phyloP scores from a whole-genome alignment of 2,113 vertebrate genomes.

The Zootoca vivipara region DNA sequence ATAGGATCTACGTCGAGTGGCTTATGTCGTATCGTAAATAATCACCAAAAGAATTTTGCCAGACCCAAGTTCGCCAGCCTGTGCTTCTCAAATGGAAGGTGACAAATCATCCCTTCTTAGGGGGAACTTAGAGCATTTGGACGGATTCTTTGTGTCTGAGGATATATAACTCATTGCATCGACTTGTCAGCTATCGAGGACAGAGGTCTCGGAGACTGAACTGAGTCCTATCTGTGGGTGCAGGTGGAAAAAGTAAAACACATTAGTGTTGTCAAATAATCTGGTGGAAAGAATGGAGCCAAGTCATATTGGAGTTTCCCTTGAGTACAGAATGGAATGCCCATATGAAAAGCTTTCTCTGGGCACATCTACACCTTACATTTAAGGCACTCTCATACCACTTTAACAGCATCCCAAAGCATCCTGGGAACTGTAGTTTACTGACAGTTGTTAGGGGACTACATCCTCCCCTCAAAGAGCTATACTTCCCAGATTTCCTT shows the following conservation, averaged over 20 bases:
- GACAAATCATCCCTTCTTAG: not conserved
- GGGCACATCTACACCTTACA: too few species aligned
- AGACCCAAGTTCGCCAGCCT: not conserved
- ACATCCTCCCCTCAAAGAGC: too few species aligned
- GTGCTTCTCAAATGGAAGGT: not conserved
- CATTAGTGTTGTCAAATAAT: not conserved
- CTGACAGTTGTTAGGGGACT: too few species aligned
- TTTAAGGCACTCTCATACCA: too few species aligned
- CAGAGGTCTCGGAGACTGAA: not conserved
- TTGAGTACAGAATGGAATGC: not conserved
- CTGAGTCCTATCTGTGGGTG: not conserved
- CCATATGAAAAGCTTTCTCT: not conserved
- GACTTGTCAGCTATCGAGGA: not conserved
- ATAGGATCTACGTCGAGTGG: conserved; percentile 10
- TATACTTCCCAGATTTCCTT: too few species aligned
- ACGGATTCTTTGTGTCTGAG: not conserved
- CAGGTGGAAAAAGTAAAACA: not conserved
- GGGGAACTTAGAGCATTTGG: not conserved
- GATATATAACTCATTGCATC: not conserved
- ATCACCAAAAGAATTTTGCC: not conserved
- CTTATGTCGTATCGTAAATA: conserved; percentile 12
- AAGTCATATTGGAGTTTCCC: not conserved
- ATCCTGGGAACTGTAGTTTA: too few species aligned
- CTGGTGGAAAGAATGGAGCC: not conserved
- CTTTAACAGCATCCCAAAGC: too few species aligned